Evolutionary conservation across 2,797 vertebrate species (phyloP), one percentile per base, ranked within the genome.

Genomic region (Gephyroberyx darwinii): DNA sequence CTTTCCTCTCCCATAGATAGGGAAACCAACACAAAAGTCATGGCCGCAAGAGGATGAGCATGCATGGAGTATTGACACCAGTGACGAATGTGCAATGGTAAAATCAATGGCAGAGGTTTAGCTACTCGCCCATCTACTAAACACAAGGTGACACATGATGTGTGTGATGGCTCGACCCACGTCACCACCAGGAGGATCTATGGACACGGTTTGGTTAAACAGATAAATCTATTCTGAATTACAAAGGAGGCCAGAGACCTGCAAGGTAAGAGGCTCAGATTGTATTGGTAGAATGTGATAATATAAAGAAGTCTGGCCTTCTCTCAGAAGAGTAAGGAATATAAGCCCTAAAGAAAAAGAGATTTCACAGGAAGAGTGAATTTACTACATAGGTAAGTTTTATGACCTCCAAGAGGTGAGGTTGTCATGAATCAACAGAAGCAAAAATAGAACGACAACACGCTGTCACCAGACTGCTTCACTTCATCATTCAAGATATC

Each of bases 11-110:
- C 65, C 39, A 17, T 6, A 60, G 69, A 86, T 84, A 74, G 77
- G 81, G 80, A 64, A 69, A 76, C 16, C 53, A 37, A 75, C 70
- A 78, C 47, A 45, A 45, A 84, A 79, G 83, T 75, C 86, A 82
- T 14, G 69, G 74, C 74, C 31, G 5, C 47, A 51, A 68, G 19
- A 75, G 56, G 70, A 77, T 0, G 17, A 26, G 26, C 26, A 2
- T 26, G 26, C 4, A 26, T 26, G 2, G 26, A 33, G 17, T 77
- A 79, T 82, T 37, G 86, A 88, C 77, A 78, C 0, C 39, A 63
- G 35, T 75, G 74, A 85, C 85, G 47, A 78, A 89, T 77, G 77
- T 16, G 48, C 30, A 51, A 73, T 8, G 0, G 13, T 52, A 39
- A 60, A 87, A 87, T 85, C 75, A 1, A 85, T 86, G 20, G 8